phyloP scores from a whole-genome alignment of 2,888 invertebrate genomes.

The Drosophila mulleri region DNA sequence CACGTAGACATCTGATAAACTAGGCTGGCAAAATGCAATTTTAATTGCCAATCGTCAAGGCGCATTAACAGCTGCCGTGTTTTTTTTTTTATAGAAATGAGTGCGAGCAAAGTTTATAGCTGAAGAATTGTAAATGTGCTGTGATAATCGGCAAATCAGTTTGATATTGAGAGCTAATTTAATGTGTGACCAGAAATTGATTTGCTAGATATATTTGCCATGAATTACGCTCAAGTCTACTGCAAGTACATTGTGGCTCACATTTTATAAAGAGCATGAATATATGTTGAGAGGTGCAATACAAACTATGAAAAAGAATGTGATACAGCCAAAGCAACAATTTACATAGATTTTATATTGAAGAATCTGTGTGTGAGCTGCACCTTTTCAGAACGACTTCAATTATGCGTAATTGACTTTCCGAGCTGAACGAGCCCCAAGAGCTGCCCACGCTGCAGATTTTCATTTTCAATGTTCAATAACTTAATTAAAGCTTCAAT shows the following conservation, averaged over 20 bases:
- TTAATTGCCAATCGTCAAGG: slow-evolving; percentile 73
- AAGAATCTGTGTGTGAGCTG: slow-evolving; percentile 53
- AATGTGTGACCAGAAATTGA: not conserved
- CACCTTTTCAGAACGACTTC: slow-evolving; percentile 33
- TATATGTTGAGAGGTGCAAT: too few relatives aligned
- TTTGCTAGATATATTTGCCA: not conserved
- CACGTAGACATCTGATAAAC: slow-evolving; percentile 67
- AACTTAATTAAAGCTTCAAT: slow-evolving; percentile 66
- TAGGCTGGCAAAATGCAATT: slow-evolving; percentile 59
- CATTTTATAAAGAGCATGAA: too few relatives aligned
- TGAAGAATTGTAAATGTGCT: not conserved
- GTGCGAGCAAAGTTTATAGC: slow-evolving; percentile 14
- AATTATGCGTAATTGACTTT: slow-evolving; percentile 40
- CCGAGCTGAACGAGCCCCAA: slow-evolving; percentile 17
- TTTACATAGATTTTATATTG: too few relatives aligned
- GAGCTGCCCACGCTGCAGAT: slow-evolving; percentile 25
- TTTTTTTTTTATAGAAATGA: too few relatives aligned
- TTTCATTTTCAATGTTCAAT: slow-evolving; percentile 55
- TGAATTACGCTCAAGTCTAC: not conserved
- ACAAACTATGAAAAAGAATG: too few relatives aligned
- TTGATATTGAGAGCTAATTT: not conserved
- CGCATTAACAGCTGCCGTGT: slow-evolving; percentile 18
- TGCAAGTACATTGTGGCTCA: too few relatives aligned
- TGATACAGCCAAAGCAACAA: too few relatives aligned
- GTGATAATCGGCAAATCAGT: not conserved